Evolutionary conservation across 1,140 invertebrate species (phyloP).

Genomic region (Uloborus diversus): DNA sequence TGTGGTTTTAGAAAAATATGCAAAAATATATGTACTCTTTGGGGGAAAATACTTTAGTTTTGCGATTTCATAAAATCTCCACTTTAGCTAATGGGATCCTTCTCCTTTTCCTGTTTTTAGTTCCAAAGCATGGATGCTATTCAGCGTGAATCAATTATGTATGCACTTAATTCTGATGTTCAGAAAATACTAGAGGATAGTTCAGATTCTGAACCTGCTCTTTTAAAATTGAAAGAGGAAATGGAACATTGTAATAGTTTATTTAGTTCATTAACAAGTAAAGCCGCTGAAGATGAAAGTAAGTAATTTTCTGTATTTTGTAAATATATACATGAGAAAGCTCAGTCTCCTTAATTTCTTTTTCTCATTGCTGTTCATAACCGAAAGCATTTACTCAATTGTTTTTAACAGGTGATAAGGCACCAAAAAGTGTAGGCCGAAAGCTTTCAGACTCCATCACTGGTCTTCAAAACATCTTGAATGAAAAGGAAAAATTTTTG

Average conservation of each 20-base stretch:
- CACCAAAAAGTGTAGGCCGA: slow-evolving; percentile 79
- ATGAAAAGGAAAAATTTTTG: slow-evolving; percentile 84
- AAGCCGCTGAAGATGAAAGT: slow-evolving; percentile 69
- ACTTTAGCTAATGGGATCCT: background rate
- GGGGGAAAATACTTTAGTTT: background rate
- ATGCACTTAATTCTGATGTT: slow-evolving; percentile 94
- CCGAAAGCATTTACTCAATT: background rate
- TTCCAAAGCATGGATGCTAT: slow-evolving; percentile 81
- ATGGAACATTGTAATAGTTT: slow-evolving; percentile 95
- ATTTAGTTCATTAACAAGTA: slow-evolving; percentile 91
- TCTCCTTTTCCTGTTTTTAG: slow-evolving; percentile 1
- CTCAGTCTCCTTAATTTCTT: background rate
- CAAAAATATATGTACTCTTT: too few species aligned
- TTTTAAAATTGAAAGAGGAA: slow-evolving; percentile 84
- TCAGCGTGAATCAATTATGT: slow-evolving; percentile 93
- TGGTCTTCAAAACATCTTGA: slow-evolving; percentile 78
- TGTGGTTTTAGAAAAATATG: too few species aligned
- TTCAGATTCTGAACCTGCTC: slow-evolving; percentile 89
- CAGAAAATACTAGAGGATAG: slow-evolving; percentile 92
- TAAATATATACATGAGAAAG: background rate
- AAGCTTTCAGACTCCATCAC: slow-evolving; percentile 72
- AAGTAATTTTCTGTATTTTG: slow-evolving; percentile 1
- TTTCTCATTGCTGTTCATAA: background rate
- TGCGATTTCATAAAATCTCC: background rate
- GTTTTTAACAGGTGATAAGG: slow-evolving; percentile 58